Conservation (phyloP, 2,797 vertebrate species). For the Paratrypauchen microcephalus region DNA sequence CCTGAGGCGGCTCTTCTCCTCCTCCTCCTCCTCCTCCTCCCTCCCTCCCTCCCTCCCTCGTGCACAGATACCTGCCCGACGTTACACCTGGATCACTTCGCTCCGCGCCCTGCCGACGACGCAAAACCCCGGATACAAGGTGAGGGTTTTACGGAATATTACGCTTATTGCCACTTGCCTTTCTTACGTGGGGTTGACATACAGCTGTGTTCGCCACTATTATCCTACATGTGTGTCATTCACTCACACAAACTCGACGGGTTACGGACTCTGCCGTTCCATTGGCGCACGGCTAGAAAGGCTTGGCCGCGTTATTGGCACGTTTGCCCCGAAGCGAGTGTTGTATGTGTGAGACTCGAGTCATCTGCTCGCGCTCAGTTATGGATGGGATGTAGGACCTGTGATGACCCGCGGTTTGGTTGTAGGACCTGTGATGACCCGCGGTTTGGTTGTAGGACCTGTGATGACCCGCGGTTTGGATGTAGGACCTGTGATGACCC, state of each 20-base stretch:
- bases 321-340: neutral
- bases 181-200: neutral
- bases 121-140: slow-evolving; percentile 25
- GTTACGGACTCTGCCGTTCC: neutral
- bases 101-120: neutral
- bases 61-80: slow-evolving; percentile 24
- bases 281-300: neutral
- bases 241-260: neutral
- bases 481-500: neutral
- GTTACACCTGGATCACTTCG: slow-evolving; percentile 5
- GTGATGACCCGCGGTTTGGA: no score
- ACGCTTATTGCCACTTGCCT: neutral
- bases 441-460: neutral
- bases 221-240: neutral
- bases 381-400: neutral
- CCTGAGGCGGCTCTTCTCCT: slow-evolving; percentile 45
- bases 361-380: neutral
- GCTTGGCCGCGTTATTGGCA: neutral
- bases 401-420: neutral
- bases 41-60: slow-evolving; percentile 21
- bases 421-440: neutral
- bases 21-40: slow-evolving; percentile 10
- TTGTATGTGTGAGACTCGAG: neutral
- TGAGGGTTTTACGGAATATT: slow-evolving; percentile 18
- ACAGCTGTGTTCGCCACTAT: neutral